Evolutionary conservation across 2,888 invertebrate species (phyloP), one percentile per base, ranked within the genome.

Genomic region (Ophion ellenae): DNA sequence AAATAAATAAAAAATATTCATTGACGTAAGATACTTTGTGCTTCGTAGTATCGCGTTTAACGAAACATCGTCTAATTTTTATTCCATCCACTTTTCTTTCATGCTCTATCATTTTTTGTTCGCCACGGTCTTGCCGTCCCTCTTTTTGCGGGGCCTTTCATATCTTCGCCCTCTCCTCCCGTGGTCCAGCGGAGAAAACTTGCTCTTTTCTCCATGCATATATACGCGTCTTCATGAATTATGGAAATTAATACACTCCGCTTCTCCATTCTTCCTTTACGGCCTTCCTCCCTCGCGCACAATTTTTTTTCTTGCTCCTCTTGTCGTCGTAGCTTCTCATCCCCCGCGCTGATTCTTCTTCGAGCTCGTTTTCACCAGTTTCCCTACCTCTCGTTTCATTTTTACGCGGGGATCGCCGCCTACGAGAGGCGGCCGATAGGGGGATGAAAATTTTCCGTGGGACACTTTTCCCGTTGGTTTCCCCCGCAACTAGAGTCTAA

Each of bases 191-290:
- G 53, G 70, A 73, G 71, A 61, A 69, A 82, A 71, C 76, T 73
- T 76, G 77, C 76, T 73, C 81, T 84, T 81, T 84, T 76, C 81
- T 64, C 74, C 64, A 78, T 73, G 78, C 75, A 76, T 76, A 76
- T 81, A 81, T 67, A 75, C 66, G 80, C 71, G 78, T 87, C 67
- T 83, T 86, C 84, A 88, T 88, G 87, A 87, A 86, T 88, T 87
- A 89, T 89, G 89, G 89, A 90, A 89, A 90, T 91, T 89, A 90
- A 89, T 89, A 86, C 88, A 86, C 86, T 88, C 81, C 53, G 84
- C 85, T 84, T 81, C 81, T 75, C 67, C 82, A 83, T 87, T 87
- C 63, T 85, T 84, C 74, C 86, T 79, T 79, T 76, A 78, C 53
- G 76, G 75, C 11, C 61, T 71, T 66, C 64, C 70, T 28, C 73